Percentiles rank a stretch among this genome's conserved stretches.
Evolutionary conservation across 2,888 invertebrate genomes (phyloP).

Genomic region (Eupithecia tripunctaria): DNA sequence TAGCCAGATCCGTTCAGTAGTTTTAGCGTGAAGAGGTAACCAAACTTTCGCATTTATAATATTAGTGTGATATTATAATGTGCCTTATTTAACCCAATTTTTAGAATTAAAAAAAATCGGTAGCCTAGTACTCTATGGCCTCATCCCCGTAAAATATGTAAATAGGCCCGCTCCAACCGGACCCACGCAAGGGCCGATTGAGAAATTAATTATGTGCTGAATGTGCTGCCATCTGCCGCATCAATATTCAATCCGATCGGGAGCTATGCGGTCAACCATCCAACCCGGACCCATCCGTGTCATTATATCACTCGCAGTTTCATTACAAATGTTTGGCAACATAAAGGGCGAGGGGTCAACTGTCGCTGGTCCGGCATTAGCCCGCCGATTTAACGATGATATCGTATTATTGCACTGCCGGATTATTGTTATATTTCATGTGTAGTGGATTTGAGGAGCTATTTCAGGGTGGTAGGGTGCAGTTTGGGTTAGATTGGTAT

Average conservation of each 20-base stretch:
- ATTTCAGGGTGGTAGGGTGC: constrained; percentile 20
- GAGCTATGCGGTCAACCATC: constrained; percentile 58
- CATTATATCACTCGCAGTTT: constrained; percentile 48
- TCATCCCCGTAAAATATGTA: constrained; percentile 52
- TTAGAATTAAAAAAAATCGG: too few species aligned
- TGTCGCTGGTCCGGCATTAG: constrained; percentile 46
- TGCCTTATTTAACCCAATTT: too few species aligned
- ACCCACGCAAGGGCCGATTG: constrained; percentile 57
- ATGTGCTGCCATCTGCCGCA: constrained; percentile 77
- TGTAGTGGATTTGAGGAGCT: constrained; percentile 29
- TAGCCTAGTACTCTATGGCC: not conserved
- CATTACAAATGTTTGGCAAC: constrained; percentile 43
- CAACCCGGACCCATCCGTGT: constrained; percentile 52
- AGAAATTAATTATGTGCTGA: constrained; percentile 80
- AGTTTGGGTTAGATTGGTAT: constrained; percentile 4
- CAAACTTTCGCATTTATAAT: too few species aligned
- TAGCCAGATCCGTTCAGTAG: too few species aligned
- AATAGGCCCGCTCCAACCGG: constrained; percentile 60
- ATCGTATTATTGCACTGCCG: constrained; percentile 55
- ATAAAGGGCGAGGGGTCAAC: constrained; percentile 45
- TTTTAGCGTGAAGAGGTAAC: too few species aligned
- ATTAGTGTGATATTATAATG: too few species aligned
- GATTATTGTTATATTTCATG: constrained; percentile 50
- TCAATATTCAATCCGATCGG: constrained; percentile 81
- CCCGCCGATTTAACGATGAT: constrained; percentile 52